phyloP scores from a whole-genome alignment of 2,888 invertebrate genomes.

The Muschampia plurimacula region DNA sequence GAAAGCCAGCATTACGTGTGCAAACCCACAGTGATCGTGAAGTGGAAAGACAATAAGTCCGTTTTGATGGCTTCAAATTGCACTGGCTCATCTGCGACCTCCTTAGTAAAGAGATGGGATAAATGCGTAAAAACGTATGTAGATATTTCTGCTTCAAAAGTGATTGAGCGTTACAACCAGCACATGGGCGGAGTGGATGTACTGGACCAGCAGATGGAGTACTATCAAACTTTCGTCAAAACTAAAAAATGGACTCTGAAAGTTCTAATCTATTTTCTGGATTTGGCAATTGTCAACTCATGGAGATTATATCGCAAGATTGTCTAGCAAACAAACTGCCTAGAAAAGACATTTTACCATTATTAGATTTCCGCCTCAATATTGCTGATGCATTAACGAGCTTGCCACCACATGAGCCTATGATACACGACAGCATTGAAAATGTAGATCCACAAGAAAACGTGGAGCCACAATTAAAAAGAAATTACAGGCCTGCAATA shows the following conservation, averaged over 20 bases:
- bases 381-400: slow-evolving; percentile 37
- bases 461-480: slow-evolving; percentile 26
- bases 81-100: neutral
- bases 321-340: slow-evolving; percentile 26
- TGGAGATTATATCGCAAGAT: slow-evolving; percentile 49
- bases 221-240: slow-evolving; percentile 52
- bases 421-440: too few species aligned
- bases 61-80: neutral
- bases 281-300: slow-evolving; percentile 49
- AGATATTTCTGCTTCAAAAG: slow-evolving; percentile 9
- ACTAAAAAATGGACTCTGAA: slow-evolving; percentile 54
- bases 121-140: neutral
- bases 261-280: slow-evolving; percentile 50
- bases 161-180: slow-evolving; percentile 28
- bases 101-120: neutral
- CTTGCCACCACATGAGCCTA: slow-evolving; percentile 10
- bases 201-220: slow-evolving; percentile 45
- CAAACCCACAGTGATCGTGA: neutral
- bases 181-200: slow-evolving; percentile 40
- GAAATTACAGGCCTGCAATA: slow-evolving; percentile 36
- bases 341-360: slow-evolving; percentile 31
- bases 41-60: neutral
- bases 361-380: slow-evolving; percentile 42
- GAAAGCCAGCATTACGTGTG: slow-evolving; percentile 40
- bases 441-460: slow-evolving; percentile 8